Evolutionary conservation across 2,113 vertebrate genomes (phyloP), one percentile per base, ranked within the genome.

Genomic region (Choloepus hoffmanni): DNA sequence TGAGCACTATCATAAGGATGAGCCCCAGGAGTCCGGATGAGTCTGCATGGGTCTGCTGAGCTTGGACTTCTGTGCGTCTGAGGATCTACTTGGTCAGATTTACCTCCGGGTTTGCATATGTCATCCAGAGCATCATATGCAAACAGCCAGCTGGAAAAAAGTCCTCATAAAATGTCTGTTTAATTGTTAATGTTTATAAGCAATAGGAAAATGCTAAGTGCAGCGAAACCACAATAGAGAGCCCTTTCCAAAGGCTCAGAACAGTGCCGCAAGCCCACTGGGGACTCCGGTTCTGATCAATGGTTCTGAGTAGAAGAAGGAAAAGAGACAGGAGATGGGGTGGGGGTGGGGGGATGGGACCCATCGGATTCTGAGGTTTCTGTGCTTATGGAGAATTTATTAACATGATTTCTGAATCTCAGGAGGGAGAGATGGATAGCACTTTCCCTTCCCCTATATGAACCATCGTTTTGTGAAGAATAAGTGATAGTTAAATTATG

Each of bases 131-230:
- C 8, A 48, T 65, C 72, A 7, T 30, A 48, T 2, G 23, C 67
- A 77, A 77, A 78, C 8, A 92, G 36, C 10, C 43, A 90, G 50
- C 74, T 87, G 65, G 85, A 23, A 65, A 62, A 72, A 18, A 76
- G 24, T 43, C 18, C 74, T 79, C 58, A 45, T 68, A 28, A 88
- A 76, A 72, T 19, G 4, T 67, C 67, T 91, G 10, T 85, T 93
- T 94, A 95, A 94, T 48, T 89, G 55, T 58, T 67, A 68, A 36
- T 78, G 93, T 77, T 92, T 55, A 48, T 48, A 84, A 53, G 67
- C 23, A 78, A 14, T 53, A 77, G 78, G 43, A 70, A 74, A 67
- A 45, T 81, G 7, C 86, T 50, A 50, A 82, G 28, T 24, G 62
- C 62, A 63, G 67, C 73, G 60, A 45, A 68, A 48, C 33, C 33